Base-by-base conservation (phyloP, 2,888 invertebrate species). In the Clistopyga incitator region DNA sequence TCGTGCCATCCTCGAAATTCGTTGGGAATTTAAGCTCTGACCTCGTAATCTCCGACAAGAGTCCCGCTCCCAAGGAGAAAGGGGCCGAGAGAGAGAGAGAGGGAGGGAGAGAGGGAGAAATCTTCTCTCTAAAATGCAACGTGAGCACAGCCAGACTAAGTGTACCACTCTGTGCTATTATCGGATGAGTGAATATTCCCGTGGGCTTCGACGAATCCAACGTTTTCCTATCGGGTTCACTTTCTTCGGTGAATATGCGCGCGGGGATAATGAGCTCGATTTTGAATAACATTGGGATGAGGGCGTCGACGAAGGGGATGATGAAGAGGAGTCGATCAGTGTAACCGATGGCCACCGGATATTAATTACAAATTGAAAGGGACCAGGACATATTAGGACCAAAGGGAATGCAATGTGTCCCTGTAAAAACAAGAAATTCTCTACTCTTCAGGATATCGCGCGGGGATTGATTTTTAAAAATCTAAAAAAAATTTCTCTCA, bases 11-110 rank as follows among this genome's bases (percentile, higher is more conserved):
- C 75, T 84, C 78, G 81, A 84, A 86, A 81, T 79, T 82, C 54
- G 82, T 78, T 75, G 67, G 80, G 81, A 76, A 87, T 82, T 88
- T 84, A 82, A 86, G 84, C 81, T 79, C 77, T 64, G 84, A 81
- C 84, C 84, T 84, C 83, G 78, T 83, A 81, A 80, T 84, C 77
- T 83, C 70, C 80, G 78, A 47, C 74, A 29, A 77, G 80, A 59
- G 71, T 68, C 76, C 61, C 79, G 64, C 50, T 56, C 54, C 38
- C 75, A 67, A 64, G 67, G 65, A 52, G 68, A 47, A 72, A 78
- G 70, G 23, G 45, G 15, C 74, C 54, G 61, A 70, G 68, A 61
- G 71, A 59, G 59, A 83, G n/a, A n/a, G n/a, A n/a, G n/a, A n/a
- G n/a, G n/a, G n/a, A n/a, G n/a, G n/a, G n/a, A n/a, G n/a, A n/a